Evolutionary conservation across 2,113 vertebrate genomes (phyloP), one percentile per base, ranked within the genome.

Genomic region (Amia ocellicauda): DNA sequence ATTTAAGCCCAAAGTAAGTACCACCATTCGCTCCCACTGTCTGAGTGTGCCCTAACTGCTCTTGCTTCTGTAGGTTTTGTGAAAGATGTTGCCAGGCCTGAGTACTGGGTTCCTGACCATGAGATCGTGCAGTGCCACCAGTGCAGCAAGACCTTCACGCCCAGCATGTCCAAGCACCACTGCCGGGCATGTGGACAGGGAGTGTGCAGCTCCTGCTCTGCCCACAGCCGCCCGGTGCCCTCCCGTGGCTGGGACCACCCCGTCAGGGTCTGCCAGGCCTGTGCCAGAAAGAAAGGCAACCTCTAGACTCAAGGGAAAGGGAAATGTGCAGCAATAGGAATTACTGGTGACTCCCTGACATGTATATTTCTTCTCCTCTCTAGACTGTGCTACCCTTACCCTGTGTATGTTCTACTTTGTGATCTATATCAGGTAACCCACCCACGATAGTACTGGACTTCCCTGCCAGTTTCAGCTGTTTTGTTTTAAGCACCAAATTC

Each of bases 211-310:
- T 58, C 47, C 57, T 92, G 91, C 80, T 92, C 91, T 50, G 66
- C 74, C 1, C 77, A 80, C 62, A 69, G 45, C 72, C 81, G 78
- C 1, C 62, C 87, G 0, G 91, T 92, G 23, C 89, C 90, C 19
- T 88, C 89, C 17, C 80, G 86, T 0, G 91, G 91, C 27, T 92
- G 91, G 91, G 88, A 91, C 74, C 91, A 92, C 69, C 88, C 91
- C 0, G 91, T 92, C 62, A 75, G 91, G 54, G 89, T 92, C 49
- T 92, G 91, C 19, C 69, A 88, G 55, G 17, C 60, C 60, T 92
- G 91, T 55, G 77, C 79, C 54, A 31, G 67, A 2, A 74, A 70
- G 20, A 78, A 74, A 1, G 83, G 79, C 20, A 69, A 62, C 22
- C 77, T 89, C 63, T 92, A 69, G 80, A 50, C 14, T n/a, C n/a